Base-by-base conservation (phyloP, 2,888 invertebrate genomes). In the Boloria euphrosyne region DNA sequence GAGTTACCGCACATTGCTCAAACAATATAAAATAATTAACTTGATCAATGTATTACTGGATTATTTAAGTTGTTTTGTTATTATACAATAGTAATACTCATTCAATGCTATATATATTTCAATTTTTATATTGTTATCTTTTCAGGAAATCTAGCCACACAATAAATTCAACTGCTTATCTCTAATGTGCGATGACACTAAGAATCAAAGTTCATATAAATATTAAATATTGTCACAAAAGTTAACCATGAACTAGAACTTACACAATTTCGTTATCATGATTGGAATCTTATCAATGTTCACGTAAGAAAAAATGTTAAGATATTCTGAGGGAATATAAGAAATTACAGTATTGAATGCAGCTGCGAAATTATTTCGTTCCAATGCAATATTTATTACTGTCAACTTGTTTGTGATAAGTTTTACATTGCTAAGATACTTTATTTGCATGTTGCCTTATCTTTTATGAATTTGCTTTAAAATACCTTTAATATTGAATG, bases 191-290 rank as follows among this genome's bases (percentile, higher is more conserved):
- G 38, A 17, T 38, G 13, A 44, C 55, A n/a, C 44, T 57, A 44
- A 44, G 4, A 7, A 44, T n/a, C 5, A 17, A 82, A 79, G 74
- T 75, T 75, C 71, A 72, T 63, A 73, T 61, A 64, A 54, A 60
- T 61, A 67, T 77, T 61, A 64, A 54, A 60, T 61, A 67, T 77
- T 74, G 74, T 65, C 31, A 10, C 2, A 54, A 31, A 17, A 68
- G 63, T 64, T 68, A 80, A 65, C 87, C 86, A 70, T 88, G 86
- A 89, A 87, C 88, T 87, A 86, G 85, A 87, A 83, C 85, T 81
- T 74, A 38, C 10, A 38, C 31, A 67, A 50, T 50, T 74, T 71
- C 61, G 60, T 68, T 71, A 70, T 69, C 57, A 64, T 57, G 55
- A 2, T 59, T 50, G 13, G 49, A 54, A 58, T 68, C 47, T 69